Conservation (phyloP, 1,140 invertebrate species). For the Drosophila azteca region DNA sequence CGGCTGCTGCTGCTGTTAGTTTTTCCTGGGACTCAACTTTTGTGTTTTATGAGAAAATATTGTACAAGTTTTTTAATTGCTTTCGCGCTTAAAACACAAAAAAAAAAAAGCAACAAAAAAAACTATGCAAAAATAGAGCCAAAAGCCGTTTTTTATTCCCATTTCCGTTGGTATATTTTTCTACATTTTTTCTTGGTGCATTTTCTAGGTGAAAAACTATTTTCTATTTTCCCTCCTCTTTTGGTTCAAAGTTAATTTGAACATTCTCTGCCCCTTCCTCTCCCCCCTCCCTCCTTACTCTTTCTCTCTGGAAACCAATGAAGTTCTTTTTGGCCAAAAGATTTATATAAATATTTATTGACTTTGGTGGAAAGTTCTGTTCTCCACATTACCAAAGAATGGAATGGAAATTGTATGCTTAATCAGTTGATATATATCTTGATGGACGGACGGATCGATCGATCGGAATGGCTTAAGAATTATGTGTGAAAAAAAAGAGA, state of each 20-base stretch:
- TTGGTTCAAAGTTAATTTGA: constrained; percentile 1
- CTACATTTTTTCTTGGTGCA: neutral
- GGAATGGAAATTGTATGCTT: constrained; percentile 9
- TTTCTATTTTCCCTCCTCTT: too few relatives aligned
- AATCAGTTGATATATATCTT: constrained; percentile 28
- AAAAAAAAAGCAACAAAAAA: constrained; percentile 8
- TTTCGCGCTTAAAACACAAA: constrained; percentile 47
- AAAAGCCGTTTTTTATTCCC: constrained; percentile 22
- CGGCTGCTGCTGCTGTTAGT: constrained; percentile 1
- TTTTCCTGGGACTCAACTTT: constrained; percentile 38
- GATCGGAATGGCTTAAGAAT: constrained; percentile 57
- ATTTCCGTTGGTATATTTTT: constrained; percentile 19
- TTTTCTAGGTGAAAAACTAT: neutral
- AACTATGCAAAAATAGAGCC: neutral
- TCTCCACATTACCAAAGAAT: neutral
- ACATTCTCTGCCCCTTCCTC: constrained; percentile 1
- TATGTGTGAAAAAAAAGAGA: constrained; percentile 57
- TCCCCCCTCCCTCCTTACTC: too few relatives aligned
- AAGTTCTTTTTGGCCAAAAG: constrained; percentile 11
- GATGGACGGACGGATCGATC: neutral
- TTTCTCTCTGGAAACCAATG: neutral
- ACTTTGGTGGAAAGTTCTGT: constrained; percentile 11
- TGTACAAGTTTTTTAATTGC: constrained; percentile 64
- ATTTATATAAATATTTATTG: constrained; percentile 50
- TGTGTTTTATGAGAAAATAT: constrained; percentile 71